Evolutionary conservation across 2,113 vertebrate species (phyloP).

Genomic region (Coturnix japonica): DNA sequence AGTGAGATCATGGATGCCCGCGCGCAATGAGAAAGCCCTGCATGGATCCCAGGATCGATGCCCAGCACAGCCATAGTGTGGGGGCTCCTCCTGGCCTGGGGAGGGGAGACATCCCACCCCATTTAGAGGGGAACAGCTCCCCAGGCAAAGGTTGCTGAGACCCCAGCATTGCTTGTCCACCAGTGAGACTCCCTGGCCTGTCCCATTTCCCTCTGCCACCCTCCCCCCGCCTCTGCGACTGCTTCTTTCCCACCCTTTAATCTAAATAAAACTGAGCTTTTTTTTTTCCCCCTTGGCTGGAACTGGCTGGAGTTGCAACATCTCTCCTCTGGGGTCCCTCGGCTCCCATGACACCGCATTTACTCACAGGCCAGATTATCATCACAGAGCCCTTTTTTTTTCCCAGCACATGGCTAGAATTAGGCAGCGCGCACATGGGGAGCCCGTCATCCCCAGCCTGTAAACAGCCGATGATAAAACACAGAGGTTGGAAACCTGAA

Average conservation of each 20-base stretch:
- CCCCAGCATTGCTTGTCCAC: background rate
- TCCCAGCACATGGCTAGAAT: constrained; percentile 66
- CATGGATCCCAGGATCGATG: background rate
- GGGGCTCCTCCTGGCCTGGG: background rate
- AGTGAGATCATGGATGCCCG: constrained; percentile 62
- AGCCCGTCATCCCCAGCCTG: constrained; percentile 28
- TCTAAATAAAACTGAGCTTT: constrained; percentile 80
- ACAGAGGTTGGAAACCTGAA: constrained; percentile 67
- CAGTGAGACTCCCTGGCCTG: constrained; percentile 17
- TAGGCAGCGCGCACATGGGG: constrained; percentile 39
- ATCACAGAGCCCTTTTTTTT: constrained; percentile 68
- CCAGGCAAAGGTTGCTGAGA: background rate
- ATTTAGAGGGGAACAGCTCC: background rate
- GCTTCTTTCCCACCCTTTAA: constrained; percentile 81
- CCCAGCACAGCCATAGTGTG: background rate
- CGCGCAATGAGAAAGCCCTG: background rate
- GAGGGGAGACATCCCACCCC: rapidly evolving
- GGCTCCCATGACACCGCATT: constrained; percentile 82
- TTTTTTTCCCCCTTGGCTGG: constrained; percentile 15
- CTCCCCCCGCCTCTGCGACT: background rate
- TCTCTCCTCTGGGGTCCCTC: constrained; percentile 76
- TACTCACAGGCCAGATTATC: constrained; percentile 73
- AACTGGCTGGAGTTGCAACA: constrained; percentile 72
- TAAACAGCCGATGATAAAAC: constrained; percentile 66
- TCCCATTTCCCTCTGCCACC: constrained; percentile 40